Percentiles rank a stretch among this genome's conserved stretches.
phyloP scores from a whole-genome alignment of 2,797 vertebrate genomes.

The Epinephelus coioides region DNA sequence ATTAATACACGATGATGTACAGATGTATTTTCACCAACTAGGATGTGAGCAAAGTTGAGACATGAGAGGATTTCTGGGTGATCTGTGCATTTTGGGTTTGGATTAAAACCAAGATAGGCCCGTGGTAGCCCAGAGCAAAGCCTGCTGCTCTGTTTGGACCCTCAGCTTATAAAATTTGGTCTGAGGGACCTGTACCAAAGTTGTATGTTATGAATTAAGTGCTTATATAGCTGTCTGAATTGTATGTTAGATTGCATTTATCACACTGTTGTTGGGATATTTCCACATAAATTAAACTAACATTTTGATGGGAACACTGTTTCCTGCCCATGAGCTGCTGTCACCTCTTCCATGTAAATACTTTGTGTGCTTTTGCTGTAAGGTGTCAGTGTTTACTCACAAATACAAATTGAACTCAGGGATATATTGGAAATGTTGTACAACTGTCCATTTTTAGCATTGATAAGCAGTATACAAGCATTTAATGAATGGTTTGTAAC shows the following conservation, averaged over 20 bases:
- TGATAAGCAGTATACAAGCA: background rate
- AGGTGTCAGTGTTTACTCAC: background rate
- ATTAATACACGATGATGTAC: background rate
- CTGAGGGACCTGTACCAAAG: background rate
- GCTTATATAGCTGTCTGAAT: background rate
- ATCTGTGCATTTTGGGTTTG: constrained; percentile 21
- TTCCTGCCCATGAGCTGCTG: background rate
- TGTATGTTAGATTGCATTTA: background rate
- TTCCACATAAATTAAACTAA: background rate
- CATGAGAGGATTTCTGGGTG: constrained; percentile 15
- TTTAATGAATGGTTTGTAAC: background rate
- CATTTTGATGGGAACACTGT: background rate
- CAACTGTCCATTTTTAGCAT: background rate
- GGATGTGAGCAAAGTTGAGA: constrained; percentile 7
- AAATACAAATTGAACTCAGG: background rate
- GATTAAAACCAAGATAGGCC: background rate
- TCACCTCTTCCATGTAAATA: background rate
- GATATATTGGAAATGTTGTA: background rate
- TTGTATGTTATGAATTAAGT: background rate
- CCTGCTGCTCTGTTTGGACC: too few species aligned
- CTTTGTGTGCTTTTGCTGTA: background rate
- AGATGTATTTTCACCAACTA: background rate
- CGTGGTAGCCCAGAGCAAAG: background rate
- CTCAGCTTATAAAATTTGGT: background rate
- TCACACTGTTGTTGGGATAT: background rate